phyloP scores from a whole-genome alignment of 35 echinoderm and acorn worm species.

The Lytechinus variegatus region DNA sequence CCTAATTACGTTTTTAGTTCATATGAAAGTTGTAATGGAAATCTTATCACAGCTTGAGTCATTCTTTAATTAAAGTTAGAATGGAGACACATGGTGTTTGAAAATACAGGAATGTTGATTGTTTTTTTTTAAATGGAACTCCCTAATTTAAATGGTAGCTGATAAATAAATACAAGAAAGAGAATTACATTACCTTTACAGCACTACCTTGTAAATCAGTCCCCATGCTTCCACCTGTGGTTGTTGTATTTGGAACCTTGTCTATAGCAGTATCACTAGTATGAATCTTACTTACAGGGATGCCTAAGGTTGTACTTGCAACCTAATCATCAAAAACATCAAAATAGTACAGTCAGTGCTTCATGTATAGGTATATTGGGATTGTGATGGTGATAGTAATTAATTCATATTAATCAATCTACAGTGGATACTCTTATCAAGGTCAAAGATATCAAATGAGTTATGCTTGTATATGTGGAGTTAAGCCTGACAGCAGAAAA shows the following conservation, averaged over 20 bases:
- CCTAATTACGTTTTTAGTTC: too few species aligned
- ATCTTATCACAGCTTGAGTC: too few species aligned
- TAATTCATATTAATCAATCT: not conserved
- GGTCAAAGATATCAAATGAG: too few species aligned
- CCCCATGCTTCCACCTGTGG: conserved; percentile 55
- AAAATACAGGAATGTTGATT: too few species aligned
- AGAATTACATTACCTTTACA: conserved; percentile 53
- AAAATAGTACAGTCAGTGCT: not conserved
- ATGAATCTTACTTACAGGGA: conserved; percentile 42
- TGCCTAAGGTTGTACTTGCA: conserved; percentile 37
- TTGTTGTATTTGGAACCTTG: conserved; percentile 49
- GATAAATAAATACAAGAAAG: not conserved
- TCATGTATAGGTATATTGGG: not conserved
- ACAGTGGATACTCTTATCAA: not conserved
- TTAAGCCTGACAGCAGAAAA: too few species aligned
- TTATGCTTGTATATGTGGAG: too few species aligned
- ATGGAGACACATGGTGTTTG: too few species aligned
- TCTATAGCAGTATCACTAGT: not conserved
- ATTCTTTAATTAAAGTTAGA: too few species aligned
- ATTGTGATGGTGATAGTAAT: not conserved
- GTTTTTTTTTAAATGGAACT: too few species aligned
- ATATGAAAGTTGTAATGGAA: too few species aligned
- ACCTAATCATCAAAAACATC: conserved; percentile 20
- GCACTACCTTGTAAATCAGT: conserved; percentile 59
- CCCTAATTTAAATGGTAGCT: too few species aligned